Evolutionary conservation across 2,888 invertebrate genomes (phyloP), one percentile per base, ranked within the genome.

Genomic region (Diploptera punctata): DNA sequence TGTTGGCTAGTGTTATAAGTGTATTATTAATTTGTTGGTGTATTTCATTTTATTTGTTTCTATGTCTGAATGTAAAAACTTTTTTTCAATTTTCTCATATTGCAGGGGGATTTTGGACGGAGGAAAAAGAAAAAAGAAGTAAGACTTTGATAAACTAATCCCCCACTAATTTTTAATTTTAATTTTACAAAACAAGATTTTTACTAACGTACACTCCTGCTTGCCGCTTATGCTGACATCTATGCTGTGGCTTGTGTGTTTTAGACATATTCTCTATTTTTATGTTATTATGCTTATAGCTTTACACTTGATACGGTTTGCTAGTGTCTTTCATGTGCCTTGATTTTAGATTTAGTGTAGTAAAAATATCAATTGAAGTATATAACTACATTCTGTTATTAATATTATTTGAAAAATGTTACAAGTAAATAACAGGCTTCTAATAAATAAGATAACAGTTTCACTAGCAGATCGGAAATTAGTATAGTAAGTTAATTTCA

Each of bases 41-140:
- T 68, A 21, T 52, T 68, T 3, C 57, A 13, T 16, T 52, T 43
- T 80, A 76, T 80, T 76, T 79, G 76, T 79, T 81, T 77, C 38
- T 68, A 43, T 70, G 67, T 71, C 52, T 82, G 78, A 82, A 81
- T 83, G 82, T 83, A 82, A 83, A 82, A 81, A 82, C 80, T 83
- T n/a, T n/a, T n/a, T n/a, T 82, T 82, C 80, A 81, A 79, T 83
- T n/a, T n/a, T 83, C 82, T 83, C 81, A 70, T 81, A 90, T 91
- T 91, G 87, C 91, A 92, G 92, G 91, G 89, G 89, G 91, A 90
- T 91, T 93, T 93, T 93, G 94, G 94, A 93, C 93, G 94, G 91
- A 93, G 93, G 94, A 95, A 94, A 94, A 94, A 94, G 93, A 94
- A 94, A 93, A 95, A 95, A 94, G 94, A 95, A 94, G 95, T 95